Base-by-base conservation (phyloP, 2,797 vertebrate genomes). In the Oreochromis grahami region DNA sequence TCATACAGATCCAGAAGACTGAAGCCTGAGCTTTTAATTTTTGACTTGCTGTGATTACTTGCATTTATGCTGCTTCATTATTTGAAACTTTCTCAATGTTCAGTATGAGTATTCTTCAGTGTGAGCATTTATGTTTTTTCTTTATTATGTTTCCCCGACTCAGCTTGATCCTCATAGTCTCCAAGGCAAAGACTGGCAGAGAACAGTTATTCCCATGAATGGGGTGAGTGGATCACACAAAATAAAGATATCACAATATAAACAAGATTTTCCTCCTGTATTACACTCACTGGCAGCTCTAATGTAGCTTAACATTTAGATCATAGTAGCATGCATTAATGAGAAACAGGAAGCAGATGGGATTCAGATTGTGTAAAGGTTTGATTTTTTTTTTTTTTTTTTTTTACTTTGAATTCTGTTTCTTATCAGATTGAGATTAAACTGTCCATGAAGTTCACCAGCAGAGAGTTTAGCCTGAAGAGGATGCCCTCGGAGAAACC, bases 171-270 rank as follows among this genome's bases (percentile, higher is more conserved):
- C 97, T 0, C 98, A 99, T 91, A 90, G 88, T 2, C 95, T 99
- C 82, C 98, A 99, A 90, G 98, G 98, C 84, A 99, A 99, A 95
- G 99, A 99, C 34, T 99, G 99, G 98, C 99, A 99, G 78, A 97
- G 98, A 65, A 98, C 98, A 0, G 97, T 99, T 87, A 98, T 99
- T 87, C 95, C 97, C 6, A 99, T 99, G 99, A 99, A 98, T 0
- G 98, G 98, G 93, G 99, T 99, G 94, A 93, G 98, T 96, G 14
- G 5, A 58, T 45, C 56, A 53, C 38, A 10, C 5, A 65, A 79
- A 79, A 50, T 29, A 32, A 29, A 29, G 24, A 48, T 29, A 29
- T 72, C 36, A 24, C 38, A 41, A 41, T 8, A n/a, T 36, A 63
- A 24, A 24, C 17, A 63, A 63, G 58, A 63, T 29, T 72, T 48